Evolutionary conservation across 2,113 vertebrate species (phyloP), one percentile per base, ranked within the genome.

Genomic region (Haliaeetus leucogaster): DNA sequence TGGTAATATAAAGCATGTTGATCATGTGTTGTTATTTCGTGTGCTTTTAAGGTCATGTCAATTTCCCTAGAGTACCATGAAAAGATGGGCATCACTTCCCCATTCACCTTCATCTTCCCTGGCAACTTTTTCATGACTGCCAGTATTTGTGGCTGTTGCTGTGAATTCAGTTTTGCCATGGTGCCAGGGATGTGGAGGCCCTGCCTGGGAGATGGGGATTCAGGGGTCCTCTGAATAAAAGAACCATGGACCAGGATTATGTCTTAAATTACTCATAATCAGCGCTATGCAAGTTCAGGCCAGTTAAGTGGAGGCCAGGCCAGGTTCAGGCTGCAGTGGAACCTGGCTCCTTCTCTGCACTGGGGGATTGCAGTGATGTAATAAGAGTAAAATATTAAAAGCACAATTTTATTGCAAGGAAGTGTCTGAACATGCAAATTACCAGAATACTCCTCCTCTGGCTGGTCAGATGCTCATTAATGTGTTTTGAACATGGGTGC

Each of bases 271-370:
- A 8, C 20, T 26, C 25, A 8, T 17, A 8, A 26, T 14, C 63
- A 12, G n/a, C 1, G 0, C 30, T 48, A 9, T 0, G 4, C 30
- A 12, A 48, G 19, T 34, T 67, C 43, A 53, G 61, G 36, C 52
- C 7, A 1, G 62, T 47, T 40, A 61, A 70, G 25, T n/a, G 23
- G 66, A 48, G 45, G 66, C 34, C 45, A 48, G 43, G 32, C 22
- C 43, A 18, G 36, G 79, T n/a, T 45, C 38, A 20, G 45, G 38
- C 34, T 1, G 3, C 53, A n/a, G 34, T 16, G 34, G 34, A 38
- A 16, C 15, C 16, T 21, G 63, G 4, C 8, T 62, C 20, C 11
- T 45, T 34, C 53, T 45, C 52, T 11, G 36, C 16, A 5, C 18
- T 29, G 12, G 43, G 29, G 29, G 34, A 25, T 62, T n/a, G 30